Percentiles rank a stretch among this genome's conserved stretches.
Evolutionary conservation across 2,113 vertebrate species (phyloP).

Genomic region (Oryzias celebensis): DNA sequence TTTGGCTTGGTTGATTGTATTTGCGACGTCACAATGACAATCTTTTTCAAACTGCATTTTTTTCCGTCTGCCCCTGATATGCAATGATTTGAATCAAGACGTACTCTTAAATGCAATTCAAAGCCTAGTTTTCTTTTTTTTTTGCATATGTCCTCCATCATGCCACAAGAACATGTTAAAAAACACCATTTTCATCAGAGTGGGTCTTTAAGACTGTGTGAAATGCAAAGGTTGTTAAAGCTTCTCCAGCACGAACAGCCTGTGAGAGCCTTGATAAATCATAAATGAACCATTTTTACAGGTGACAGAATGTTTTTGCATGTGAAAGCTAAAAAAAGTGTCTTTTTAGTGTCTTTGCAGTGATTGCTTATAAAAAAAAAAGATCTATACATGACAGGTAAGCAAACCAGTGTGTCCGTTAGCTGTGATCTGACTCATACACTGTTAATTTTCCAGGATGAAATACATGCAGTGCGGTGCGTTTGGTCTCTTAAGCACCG

Average conservation of each 20-base stretch:
- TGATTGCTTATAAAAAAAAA: constrained; percentile 33
- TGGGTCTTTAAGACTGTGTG: constrained; percentile 22
- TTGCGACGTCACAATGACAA: too few relatives aligned
- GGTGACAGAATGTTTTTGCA: constrained; percentile 46
- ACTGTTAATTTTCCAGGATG: constrained; percentile 65
- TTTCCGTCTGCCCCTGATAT: too few relatives aligned
- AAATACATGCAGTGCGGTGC: constrained; percentile 69
- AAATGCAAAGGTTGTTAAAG: constrained; percentile 64
- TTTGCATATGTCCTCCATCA: too few relatives aligned
- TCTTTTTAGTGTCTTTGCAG: constrained; percentile 29
- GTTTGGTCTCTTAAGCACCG: constrained; percentile 76
- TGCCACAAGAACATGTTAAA: too few relatives aligned
- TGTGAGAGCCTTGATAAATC: constrained; percentile 59
- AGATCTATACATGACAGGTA: constrained; percentile 1
- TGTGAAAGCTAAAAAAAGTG: constrained; percentile 45
- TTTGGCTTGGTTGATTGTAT: too few relatives aligned
- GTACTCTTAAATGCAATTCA: too few relatives aligned
- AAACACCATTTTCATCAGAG: too few relatives aligned
- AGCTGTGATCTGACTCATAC: constrained; percentile 9
- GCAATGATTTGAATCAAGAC: too few relatives aligned
- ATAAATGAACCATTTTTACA: constrained; percentile 72
- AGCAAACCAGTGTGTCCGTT: constrained; percentile 12
- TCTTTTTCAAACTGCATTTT: too few relatives aligned
- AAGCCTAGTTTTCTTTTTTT: too few relatives aligned
- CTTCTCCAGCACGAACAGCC: constrained; percentile 40